Evolutionary conservation across 1,140 invertebrate species (phyloP), one percentile per base, ranked within the genome.

Genomic region (Musca domestica): DNA sequence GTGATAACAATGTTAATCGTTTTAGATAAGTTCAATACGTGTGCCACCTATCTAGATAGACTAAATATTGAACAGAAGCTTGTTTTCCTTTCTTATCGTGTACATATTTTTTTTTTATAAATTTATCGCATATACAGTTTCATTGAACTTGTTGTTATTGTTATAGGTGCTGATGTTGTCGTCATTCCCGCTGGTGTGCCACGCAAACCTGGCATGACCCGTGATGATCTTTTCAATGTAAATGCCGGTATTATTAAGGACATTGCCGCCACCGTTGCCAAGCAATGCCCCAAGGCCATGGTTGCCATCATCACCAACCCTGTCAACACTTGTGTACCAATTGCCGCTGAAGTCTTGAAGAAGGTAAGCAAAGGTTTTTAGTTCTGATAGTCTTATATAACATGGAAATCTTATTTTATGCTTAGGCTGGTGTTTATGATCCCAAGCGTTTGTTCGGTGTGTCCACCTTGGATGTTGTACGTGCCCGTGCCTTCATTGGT

Each of bases 111-210:
- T 5, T 51, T 51, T 51, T n/a, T n/a, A n/a, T 22, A 41, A 41
- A 41, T 41, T 5, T 12, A n/a, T 5, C 6, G 34, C 4, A 41
- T 41, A 41, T 41, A 5, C 4, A 41, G 4, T 7, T 41, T 41
- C 10, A 41, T 2, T 41, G 10, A 5, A n/a, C n/a, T 41, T 41
- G 34, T 51, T 51, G 48, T 25, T 54, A 12, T 23, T 25, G 22
- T 47, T n/a, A 17, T 49, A 87, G 86, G 76, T 67, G 88, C 89
- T 56, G 89, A 98, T 83, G 87, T 99, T 23, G 93, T 99, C 10
- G 91, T 99, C 52, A 97, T 99, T 74, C 98, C 98, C 64, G 98
- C 98, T 73, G 98, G 98, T 72, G 95, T 99, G 1, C 97, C 97
- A 56, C 89, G 97, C 72, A 99, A 99, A 84, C 97, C 97, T 46